Evolutionary conservation across 2,113 vertebrate species (phyloP), one percentile per base, ranked within the genome.

Genomic region (Piprites chloris): DNA sequence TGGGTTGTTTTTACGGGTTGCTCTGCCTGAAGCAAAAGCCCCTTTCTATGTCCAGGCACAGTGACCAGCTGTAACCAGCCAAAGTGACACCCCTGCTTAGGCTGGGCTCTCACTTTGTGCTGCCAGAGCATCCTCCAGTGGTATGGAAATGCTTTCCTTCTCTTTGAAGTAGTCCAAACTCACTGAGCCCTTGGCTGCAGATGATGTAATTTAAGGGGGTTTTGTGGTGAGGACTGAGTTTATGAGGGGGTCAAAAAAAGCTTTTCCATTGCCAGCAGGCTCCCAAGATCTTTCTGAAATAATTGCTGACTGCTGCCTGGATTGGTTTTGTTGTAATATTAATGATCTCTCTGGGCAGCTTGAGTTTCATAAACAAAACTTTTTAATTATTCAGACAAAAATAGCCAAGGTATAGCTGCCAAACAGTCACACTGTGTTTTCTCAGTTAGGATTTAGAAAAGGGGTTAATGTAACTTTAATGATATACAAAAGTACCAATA

Each of bases 361-460:
- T 76, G 67, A 73, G 71, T 80, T 94, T 93, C 50, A 90, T 85
- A 90, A 68, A 21, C 39, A 35, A 0, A 0, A 73, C 58, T 86
- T 87, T 88, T 96, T 92, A 91, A 89, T 90, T 85, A 90, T 97
- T 93, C 75, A 95, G 72, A 50, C 86, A 86, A 93, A 95, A 96
- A 80, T 88, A 95, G 69, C 35, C 49, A 87, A 37, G 9, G 23
- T 85, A 65, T 49, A 91, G 37, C 62, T 73, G 62, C 47, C 79
- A 79, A 68, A 56, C 5, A 5, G 35, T 52, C 66, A n/a, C 62
- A 53, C 32, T 77, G n/a, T 58, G 22, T 89, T 93, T 89, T 93
- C n/a, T 91, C 7, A 1, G 10, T 53, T 53, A 56, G 37, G 75
- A 27, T 90, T 87, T 90, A 58, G 46, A 58, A 66, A 83, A 93